Conservation (phyloP, 2,888 invertebrate genomes). For the Tuta absoluta region DNA sequence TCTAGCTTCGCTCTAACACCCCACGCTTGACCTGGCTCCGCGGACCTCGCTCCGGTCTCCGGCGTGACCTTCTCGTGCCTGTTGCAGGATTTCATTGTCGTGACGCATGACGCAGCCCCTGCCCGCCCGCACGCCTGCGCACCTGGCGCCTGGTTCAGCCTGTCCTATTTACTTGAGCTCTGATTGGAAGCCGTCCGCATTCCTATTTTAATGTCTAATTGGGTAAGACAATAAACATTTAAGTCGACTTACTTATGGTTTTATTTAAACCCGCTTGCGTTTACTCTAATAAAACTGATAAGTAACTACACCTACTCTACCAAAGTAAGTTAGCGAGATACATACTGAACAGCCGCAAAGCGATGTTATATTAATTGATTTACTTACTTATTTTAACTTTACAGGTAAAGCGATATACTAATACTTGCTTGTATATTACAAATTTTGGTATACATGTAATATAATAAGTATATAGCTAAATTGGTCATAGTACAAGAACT, state of each 20-base stretch:
- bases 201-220: constrained; percentile 65
- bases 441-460: no score
- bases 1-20: constrained; percentile 77
- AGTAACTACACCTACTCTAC: not conserved
- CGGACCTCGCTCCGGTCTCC: constrained; percentile 54
- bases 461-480: no score
- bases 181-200: constrained; percentile 71
- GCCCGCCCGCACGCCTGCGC: constrained; percentile 34
- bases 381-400: not conserved
- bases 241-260: constrained; percentile 49
- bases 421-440: no score
- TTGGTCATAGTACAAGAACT: no score
- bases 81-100: constrained; percentile 77
- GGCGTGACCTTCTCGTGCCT: constrained; percentile 74
- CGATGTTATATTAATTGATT: constrained; percentile 32
- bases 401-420: not conserved
- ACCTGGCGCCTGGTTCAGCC: constrained; percentile 39
- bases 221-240: constrained; percentile 73
- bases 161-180: constrained; percentile 38
- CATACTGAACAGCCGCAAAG: constrained; percentile 36
- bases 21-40: constrained; percentile 71
- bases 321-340: constrained; percentile 35
- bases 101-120: constrained; percentile 48
- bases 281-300: not conserved
- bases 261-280: constrained; percentile 62